Evolutionary conservation across 2,797 vertebrate species (phyloP), one percentile per base, ranked within the genome.

Genomic region (Poeciliopsis paucimaculata): DNA sequence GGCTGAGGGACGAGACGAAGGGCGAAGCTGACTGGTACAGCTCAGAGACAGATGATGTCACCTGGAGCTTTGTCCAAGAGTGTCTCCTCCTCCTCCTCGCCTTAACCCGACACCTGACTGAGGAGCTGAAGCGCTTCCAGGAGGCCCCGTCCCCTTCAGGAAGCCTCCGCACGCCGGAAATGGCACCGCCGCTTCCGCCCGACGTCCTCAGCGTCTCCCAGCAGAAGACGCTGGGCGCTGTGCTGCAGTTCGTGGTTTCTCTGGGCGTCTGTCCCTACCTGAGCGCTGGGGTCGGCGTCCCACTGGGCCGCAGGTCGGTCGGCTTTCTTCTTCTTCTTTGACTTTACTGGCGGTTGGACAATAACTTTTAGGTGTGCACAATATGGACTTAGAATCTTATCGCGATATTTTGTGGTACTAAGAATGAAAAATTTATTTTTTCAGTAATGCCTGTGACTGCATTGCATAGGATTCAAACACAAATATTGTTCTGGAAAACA

Each of bases 181-280:
- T 88, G 2, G 97, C 96, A 0, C 97, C 97, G 2, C 91, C 95
- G 11, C 90, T 97, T 51, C 92, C 96, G n/a, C 97, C 98, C 0
- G 98, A 99, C 31, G 95, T 97, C 0, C 96, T 99, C 15, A 97
- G 97, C 12, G 84, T 98, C 62, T 81, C 87, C 12, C 97, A 99
- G 87, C 96, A 97, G 92, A 97, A 95, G 86, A 95, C 91, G 0
- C 89, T 99, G 0, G 90, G 91, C 45, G 86, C 94, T 0, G 94
- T 89, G 13, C 89, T 98, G 75, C 97, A 98, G 92, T 97, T 98
- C 79, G 95, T 97, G 1, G 94, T 98, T 47, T 97, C 94, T 7
- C 88, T 99, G 76, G 97, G 97, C 5, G 89, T 99, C 74, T 97
- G 96, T 49, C 97, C 98, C 0, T 97, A 97, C 85, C 89, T 98